Base-by-base conservation (phyloP, 2,888 invertebrate genomes). In the Caenorhabditis imperialis region DNA sequence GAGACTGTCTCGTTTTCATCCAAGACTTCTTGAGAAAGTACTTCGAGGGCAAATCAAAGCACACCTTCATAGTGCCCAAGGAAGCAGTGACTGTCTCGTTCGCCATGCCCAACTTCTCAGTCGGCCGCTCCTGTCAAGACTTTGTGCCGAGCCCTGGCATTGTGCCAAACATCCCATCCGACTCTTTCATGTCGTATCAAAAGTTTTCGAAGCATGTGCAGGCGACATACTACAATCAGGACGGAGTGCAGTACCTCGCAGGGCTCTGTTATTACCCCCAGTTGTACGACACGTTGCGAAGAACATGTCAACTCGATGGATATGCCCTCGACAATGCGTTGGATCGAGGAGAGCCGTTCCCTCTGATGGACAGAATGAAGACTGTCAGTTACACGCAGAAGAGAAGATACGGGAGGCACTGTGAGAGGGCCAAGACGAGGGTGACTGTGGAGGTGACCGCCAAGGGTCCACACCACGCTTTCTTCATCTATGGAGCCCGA, bases 161-260 rank as follows among this genome's bases (percentile, higher is more conserved):
- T 18, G 3, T 6, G 2, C n/a, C 4, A 5, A 12, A 25, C 2
- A 18, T 23, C 30, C 27, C 27, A 6, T 23, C 12, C 1, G 44
- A n/a, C 22, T 14, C 44, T 12, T 44, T 22, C n/a, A 18, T 44
- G 35, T 30, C 45, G 16, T 57, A 57, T 20, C 45, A 37, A 30
- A 57, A 20, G 45, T n/a, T 57, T 14, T 35, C 45, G 35, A 35
- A 55, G 10, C 44, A 30, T 22, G 30, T 44, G 2, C 44, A 55
- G 14, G 44, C 33, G 14, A 55, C 55, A 1, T 23, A 33, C n/a
- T 55, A 44, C 42, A 44, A 42, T n/a, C n/a, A 22, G 10, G 33
- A 22, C n/a, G 44, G 44, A 1, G 44, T 22, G 14, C n/a, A 27
- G 42, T 55, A 8, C 38, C 55, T 44, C 5, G 44, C 44, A 16